Evolutionary conservation across 2,797 vertebrate species (phyloP), one percentile per base, ranked within the genome.

Genomic region (Allobates femoralis): DNA sequence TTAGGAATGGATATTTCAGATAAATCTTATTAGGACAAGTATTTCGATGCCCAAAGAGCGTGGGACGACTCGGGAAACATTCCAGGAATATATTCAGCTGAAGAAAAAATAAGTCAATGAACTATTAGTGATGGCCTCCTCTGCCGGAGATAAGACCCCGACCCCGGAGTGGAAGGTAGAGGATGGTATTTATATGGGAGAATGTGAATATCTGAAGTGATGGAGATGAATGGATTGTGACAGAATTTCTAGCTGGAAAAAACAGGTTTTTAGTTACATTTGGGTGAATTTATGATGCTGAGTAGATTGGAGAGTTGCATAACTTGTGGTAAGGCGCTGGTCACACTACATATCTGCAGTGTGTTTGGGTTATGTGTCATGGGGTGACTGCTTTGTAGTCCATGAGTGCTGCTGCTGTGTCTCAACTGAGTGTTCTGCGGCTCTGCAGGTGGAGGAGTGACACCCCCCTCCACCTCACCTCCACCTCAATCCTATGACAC

Each of bases 61-160:
- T 23, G 67, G 34, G 67, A 23, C 23, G 32, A 37, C 34, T 26
- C 18, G 34, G 34, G 67, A 71, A 41, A n/a, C 37, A 73, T 73
- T 73, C 69, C 37, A 73, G 69, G 69, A 73, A 73, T 73, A 73
- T n/a, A n/a, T 73, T 41, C 69, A 3, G 10, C 34, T 73, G 10
- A 41, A 60, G n/a, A 60, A 32, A 32, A 34, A 1, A 46, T 8
- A n/a, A 73, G 37, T 46, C 69, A 15, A 4, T 73, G 69, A 41
- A 46, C 69, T 73, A 46, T 46, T 73, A 46, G 10, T n/a, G 67
- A 37, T 69, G 67, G 21, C 5, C 69, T 73, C 69, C 4, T n/a
- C n/a, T n/a, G n/a, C n/a, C 3, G 37, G 37, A 73, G 69, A 73
- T 73, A n/a, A 71, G 64, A 34, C 66, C 67, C 21, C 12, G 34